Evolutionary conservation across 2,888 invertebrate species (phyloP), one percentile per base, ranked within the genome.

Genomic region (Agriopis leucophaearia): DNA sequence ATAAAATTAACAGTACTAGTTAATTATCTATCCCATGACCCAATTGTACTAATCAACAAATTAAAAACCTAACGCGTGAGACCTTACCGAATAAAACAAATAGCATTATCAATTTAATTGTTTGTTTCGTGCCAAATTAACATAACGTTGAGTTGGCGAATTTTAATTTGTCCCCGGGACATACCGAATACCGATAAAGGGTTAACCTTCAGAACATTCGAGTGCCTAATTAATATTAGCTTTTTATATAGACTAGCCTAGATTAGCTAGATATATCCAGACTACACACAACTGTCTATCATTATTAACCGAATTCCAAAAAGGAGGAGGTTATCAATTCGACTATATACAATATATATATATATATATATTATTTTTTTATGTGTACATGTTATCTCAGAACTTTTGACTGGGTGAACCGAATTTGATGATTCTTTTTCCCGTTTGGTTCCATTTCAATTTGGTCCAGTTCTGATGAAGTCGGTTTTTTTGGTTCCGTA

Each of bases 51-150:
- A 50, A 57, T 57, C 15, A 50, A 48, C 27, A 48, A 40, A 62
- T 55, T 48, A 18, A 56, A 27, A 57, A 57, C 35, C 8, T 38
- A 16, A 50, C 38, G 13, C n/a, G 42, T 40, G 42, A 18, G 38
- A 54, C 58, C 18, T 52, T 45, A 16, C 12, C n/a, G 35, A 57
- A 64, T 15, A 36, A 55, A 67, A 55, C 52, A 45, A 51, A 52
- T 40, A 7, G 44, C 45, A 64, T 67, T 71, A 70, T 70, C 70
- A 73, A 68, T 70, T 75, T 66, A 64, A 71, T 69, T 68, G 60
- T 38, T 56, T 51, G 62, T 73, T 68, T 72, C 66, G 69, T 75
- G 66, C 42, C 48, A 27, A 64, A 73, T 75, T 75, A 71, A 45
- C 73, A 75, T 75, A 69, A 70, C 40, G 54, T 51, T 36, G 51